These are phyloP conservation scores for Drosophila sechellia DNA, from an alignment of 1,140 invertebrate genomes.

Conservation along the genomic window DNA sequence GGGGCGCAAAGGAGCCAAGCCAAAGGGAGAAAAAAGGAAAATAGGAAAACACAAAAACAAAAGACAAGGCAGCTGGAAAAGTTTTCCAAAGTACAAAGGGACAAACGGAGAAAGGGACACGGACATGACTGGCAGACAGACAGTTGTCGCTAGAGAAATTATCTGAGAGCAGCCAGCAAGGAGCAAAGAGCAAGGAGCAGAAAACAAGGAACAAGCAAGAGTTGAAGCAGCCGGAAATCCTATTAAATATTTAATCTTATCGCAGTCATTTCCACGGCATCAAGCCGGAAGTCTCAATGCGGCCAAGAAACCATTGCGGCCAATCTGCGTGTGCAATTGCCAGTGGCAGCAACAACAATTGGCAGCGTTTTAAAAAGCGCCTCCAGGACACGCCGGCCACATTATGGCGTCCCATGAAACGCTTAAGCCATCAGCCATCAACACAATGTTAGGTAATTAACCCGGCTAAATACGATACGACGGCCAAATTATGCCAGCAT, in stretches of 20 bases:
- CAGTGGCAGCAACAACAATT: conserved; percentile 18
- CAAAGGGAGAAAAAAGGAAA: conserved; percentile 17
- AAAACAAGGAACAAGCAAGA: neutral
- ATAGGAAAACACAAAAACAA: conserved; percentile 45
- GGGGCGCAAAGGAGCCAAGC: conserved; percentile 25
- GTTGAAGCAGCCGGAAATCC: conserved; percentile 40
- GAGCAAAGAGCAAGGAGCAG: no score
- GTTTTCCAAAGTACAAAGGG: conserved; percentile 66
- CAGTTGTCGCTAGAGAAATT: conserved; percentile 52
- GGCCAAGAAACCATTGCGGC: conserved; percentile 35
- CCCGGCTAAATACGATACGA: conserved; percentile 73
- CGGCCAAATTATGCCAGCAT: conserved; percentile 61
- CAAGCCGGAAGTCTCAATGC: conserved; percentile 41
- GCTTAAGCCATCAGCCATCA: conserved; percentile 81
- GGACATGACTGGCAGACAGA: conserved; percentile 28
- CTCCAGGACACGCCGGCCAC: conserved; percentile 51
- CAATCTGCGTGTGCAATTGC: conserved; percentile 25
- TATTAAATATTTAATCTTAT: conserved; percentile 81
- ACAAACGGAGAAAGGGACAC: conserved; percentile 18
- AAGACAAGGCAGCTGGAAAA: conserved; percentile 42
- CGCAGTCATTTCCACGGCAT: conserved; percentile 55
- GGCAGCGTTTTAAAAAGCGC: conserved; percentile 58
- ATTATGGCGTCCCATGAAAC: conserved; percentile 71
- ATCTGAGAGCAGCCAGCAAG: conserved; percentile 16
- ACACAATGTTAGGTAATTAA: conserved; percentile 81